Base-by-base conservation (phyloP, 2,888 invertebrate genomes). In the Morpho helenor region DNA sequence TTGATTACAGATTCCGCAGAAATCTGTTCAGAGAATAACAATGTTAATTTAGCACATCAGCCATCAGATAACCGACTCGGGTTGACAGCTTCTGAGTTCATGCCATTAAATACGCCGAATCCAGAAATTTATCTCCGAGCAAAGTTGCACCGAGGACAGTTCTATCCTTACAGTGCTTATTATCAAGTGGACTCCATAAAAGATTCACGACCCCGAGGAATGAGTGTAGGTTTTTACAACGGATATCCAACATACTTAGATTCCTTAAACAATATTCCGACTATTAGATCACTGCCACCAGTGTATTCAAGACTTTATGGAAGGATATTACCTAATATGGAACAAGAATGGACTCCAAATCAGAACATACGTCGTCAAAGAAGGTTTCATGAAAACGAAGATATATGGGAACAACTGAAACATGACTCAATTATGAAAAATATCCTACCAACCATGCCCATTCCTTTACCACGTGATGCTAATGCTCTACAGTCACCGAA, bases 401-500 rank as follows among this genome's bases (percentile, higher is more conserved):
- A 82, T 41, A 73, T 76, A 7, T 57, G 82, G 62, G 72, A 76
- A 4, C 77, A 84, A 41, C 66, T 87, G 41, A 60, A 69, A 7
- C 77, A 84, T 57, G 82, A 83, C 23, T 76, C 82, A 2, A 78
- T 80, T 42, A 74, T 89, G 67, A 79, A 79, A 23, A 89, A 88
- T 59, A 74, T 87, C 46, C 60, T 89, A 51, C 89, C 89, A 5
- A 85, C 81, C 3, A 88, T 89, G 86, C 68, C 79, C 7, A 68
- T 78, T 2, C 80, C 82, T 3, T 79, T 73, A 60, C 62, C 72
- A 7, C 76, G 82, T 22, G 68, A 68, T 8, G 59, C 67, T 23
- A 8, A 10, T 51, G 16, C 59, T n/a, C 6, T 52, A 59, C 52
- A 59, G 56, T 16, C 16, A 44, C 43, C 55, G 7, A 43, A 55